These are phyloP conservation scores for Pachymerium ferrugineum DNA, from an alignment of 2,888 invertebrate species.

Conservation along the genomic window DNA sequence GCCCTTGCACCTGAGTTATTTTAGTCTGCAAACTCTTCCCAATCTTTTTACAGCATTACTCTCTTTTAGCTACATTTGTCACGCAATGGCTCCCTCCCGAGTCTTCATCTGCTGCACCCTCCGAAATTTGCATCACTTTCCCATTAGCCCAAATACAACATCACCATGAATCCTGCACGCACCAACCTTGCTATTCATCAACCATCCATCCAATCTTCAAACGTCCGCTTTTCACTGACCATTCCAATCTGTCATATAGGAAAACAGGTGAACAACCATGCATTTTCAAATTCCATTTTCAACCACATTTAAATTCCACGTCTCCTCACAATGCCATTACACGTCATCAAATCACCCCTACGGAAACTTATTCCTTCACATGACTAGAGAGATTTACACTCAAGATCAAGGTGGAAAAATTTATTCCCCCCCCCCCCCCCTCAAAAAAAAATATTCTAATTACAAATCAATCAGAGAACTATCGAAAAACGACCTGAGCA, in stretches of 20 bases:
- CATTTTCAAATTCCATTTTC: too few species aligned
- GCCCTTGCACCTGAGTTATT: too few species aligned
- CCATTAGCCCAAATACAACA: conserved; percentile 6
- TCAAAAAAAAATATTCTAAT: conserved; percentile 7
- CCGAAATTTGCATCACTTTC: conserved; percentile 21
- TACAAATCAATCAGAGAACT: conserved; percentile 7
- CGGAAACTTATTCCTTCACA: neutral
- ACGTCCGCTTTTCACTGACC: neutral
- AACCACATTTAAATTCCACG: too few species aligned
- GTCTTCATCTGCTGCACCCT: conserved; percentile 11
- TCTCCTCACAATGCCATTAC: too few species aligned
- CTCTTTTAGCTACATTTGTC: conserved; percentile 10
- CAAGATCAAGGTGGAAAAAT: neutral
- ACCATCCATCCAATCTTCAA: neutral
- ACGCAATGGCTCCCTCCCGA: neutral
- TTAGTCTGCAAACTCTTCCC: too few species aligned
- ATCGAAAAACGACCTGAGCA: neutral
- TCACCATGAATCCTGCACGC: conserved; percentile 16
- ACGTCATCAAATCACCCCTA: too few species aligned
- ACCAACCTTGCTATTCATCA: neutral
- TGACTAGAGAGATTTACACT: neutral
- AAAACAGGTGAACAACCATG: too few species aligned
- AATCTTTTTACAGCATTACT: neutral
- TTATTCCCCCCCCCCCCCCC: neutral
- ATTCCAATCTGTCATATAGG: too few species aligned